A percentile compares a stretch with the other conserved stretches of the same genome.
Conservation (phyloP, 2,888 invertebrate genomes). For the Podabrus alpinus region DNA sequence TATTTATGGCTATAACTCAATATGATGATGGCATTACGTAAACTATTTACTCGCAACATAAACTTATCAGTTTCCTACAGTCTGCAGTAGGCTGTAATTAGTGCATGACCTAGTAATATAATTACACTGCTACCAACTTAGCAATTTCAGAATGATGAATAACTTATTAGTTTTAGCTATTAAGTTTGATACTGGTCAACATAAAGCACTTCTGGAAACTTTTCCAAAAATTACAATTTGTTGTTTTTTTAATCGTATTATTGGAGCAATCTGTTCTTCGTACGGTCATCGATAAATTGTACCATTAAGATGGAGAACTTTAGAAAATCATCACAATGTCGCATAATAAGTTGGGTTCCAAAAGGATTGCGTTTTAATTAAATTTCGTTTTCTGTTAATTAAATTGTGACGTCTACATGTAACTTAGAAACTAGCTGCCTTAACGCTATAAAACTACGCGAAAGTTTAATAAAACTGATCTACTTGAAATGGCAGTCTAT, state of each 20-base stretch:
- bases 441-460: background rate
- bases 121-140: background rate
- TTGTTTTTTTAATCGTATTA: too few species aligned
- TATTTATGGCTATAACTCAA: background rate
- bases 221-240: background rate
- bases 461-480: background rate
- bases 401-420: background rate
- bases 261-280: too few species aligned
- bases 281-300: too few species aligned
- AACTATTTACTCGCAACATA: background rate
- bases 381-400: background rate
- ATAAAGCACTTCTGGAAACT: background rate
- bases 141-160: background rate
- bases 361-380: background rate
- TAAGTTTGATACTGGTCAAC: background rate
- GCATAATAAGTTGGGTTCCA: too few species aligned
- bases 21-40: background rate
- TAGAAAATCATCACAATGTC: too few species aligned
- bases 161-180: background rate
- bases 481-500: background rate
- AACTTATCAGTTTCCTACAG: background rate
- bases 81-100: background rate
- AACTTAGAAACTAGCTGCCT: background rate
- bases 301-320: too few species aligned
- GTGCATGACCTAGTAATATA: background rate